Evolutionary conservation across 2,888 invertebrate genomes (phyloP), one percentile per base, ranked within the genome.

Genomic region (Priocnemis perturbator): DNA sequence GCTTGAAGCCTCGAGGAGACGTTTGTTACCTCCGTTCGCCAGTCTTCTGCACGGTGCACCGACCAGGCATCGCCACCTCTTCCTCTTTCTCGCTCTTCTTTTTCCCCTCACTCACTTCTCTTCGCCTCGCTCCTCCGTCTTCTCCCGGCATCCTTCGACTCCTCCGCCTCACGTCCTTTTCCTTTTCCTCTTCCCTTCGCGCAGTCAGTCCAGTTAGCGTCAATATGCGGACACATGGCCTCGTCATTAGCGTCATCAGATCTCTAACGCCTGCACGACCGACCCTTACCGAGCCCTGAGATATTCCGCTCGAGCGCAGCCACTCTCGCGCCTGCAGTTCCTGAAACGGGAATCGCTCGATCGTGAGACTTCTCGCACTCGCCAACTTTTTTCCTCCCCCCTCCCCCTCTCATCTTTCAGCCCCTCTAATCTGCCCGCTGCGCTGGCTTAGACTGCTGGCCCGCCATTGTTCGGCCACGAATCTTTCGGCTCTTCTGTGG

Each of bases 241-340:
- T 76, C 83, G 83, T 85, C 86, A 86, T 85, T 85, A 85, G 83
- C 81, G 81, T 84, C 86, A 83, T 84, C 83, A 76, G 81, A 85
- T 83, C 78, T 69, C 70, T 74, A 82, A 82, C 80, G 81, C 73
- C 73, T 77, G 76, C 76, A 81, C 80, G 80, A 79, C 69, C 68
- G 60, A 52, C 64, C 67, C 72, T 70, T 77, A 76, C 62, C 64
- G 69, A 66, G 73, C 60, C 52, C 59, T 23, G 47, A 21, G 47
- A 69, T 67, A 74, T 74, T 64, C 73, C 59, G 17, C 55, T 23
- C 1, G 23, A 11, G 55, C 55, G 2, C 23, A 2, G 20, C 26
- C 5, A 53, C n/a, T 20, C 47, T 37, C 50, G 59, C 64, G 19
- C 53, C 26, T 37, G 30, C 65, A 71, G 69, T 69, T 74, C 73